Conservation (phyloP, 1,140 invertebrate species). For the Xylocopa sonorina region DNA sequence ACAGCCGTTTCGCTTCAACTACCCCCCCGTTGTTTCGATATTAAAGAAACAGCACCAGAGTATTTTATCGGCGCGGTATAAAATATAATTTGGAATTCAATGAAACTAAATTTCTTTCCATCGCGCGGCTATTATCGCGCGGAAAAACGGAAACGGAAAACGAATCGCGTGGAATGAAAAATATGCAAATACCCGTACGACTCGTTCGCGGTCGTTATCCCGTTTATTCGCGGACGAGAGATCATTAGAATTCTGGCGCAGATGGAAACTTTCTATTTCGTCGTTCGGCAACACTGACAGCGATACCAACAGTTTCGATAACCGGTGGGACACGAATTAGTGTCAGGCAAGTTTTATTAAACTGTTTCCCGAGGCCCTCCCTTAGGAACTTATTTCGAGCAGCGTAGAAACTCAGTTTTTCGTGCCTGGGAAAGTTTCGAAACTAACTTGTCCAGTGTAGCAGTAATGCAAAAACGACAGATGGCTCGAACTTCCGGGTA, state of each 20-base stretch:
- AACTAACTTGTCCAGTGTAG: constrained; percentile 33
- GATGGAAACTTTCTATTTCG: too few relatives aligned
- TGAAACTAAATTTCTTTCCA: neutral
- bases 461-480: constrained; percentile 52
- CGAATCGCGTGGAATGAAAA: too few relatives aligned
- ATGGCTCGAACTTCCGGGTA: constrained; percentile 34
- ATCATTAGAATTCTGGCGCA: too few relatives aligned
- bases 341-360: constrained; percentile 38
- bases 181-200: too few relatives aligned
- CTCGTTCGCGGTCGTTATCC: too few relatives aligned
- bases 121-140: too few relatives aligned
- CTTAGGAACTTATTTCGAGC: constrained; percentile 23
- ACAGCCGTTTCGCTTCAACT: neutral
- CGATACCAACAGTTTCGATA: constrained; percentile 3
- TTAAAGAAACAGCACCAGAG: too few relatives aligned
- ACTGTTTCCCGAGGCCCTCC: constrained; percentile 6
- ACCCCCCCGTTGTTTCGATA: fast-evolving
- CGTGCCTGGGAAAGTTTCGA: constrained; percentile 2
- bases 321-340: constrained; percentile 17
- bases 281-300: too few relatives aligned
- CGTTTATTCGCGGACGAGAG: too few relatives aligned
- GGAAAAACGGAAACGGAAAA: neutral
- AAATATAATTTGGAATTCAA: neutral
- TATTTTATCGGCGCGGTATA: too few relatives aligned
- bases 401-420: constrained; percentile 15